These are phyloP conservation scores for Chorisops tibialis DNA, from an alignment of 2,888 invertebrate species.

Conservation along the genomic window DNA sequence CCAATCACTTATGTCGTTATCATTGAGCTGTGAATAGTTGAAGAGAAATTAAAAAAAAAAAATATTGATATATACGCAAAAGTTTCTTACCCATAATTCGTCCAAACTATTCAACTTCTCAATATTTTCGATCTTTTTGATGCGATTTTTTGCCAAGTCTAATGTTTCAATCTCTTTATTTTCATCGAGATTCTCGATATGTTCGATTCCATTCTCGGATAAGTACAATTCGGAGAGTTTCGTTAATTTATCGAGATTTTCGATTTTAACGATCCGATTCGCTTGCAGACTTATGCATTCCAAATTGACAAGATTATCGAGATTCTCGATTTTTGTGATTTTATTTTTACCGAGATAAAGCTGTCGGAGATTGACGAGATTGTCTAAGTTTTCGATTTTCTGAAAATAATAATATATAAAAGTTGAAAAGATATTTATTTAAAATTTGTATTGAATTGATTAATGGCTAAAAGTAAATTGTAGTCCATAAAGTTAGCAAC, in stretches of 20 bases:
- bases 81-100: constrained; percentile 87
- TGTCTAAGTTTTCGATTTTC: constrained; percentile 83
- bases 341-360: constrained; percentile 94
- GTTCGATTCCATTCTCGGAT: constrained; percentile 86
- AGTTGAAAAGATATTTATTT: neutral
- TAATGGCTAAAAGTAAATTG: neutral
- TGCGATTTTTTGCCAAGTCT: constrained; percentile 86
- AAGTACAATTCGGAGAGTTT: constrained; percentile 85
- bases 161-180: constrained; percentile 75
- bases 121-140: constrained; percentile 75
- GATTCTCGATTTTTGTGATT: constrained; percentile 79
- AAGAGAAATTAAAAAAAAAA: constrained; percentile 4
- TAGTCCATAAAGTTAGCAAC: neutral
- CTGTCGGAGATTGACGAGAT: constrained; percentile 69
- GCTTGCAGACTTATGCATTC: constrained; percentile 84
- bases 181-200: constrained; percentile 71
- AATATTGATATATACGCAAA: constrained; percentile 24
- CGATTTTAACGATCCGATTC: constrained; percentile 83
- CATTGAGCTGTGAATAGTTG: constrained; percentile 70
- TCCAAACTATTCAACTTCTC: constrained; percentile 72
- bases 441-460: too few species aligned
- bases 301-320: constrained; percentile 69
- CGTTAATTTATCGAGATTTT: constrained; percentile 71
- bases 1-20: constrained; percentile 87
- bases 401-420: constrained; percentile 53